Evolutionary conservation across 2,888 invertebrate genomes (phyloP).

Genomic region (Nephrotoma flavescens): DNA sequence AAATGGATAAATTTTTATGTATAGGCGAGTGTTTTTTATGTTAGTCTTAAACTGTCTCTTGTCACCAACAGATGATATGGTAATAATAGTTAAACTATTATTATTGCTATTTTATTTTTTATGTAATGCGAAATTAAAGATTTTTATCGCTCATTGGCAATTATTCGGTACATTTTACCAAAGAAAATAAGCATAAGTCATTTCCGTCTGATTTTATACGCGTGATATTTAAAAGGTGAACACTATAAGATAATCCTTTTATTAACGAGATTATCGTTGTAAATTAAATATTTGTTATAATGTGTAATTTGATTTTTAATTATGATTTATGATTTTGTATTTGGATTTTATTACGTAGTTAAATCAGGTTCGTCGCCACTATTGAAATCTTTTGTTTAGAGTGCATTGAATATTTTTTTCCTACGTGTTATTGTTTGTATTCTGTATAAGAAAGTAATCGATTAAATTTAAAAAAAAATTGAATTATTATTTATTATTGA

Average conservation of each 20-base stretch:
- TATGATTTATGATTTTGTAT: background rate
- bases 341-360: background rate
- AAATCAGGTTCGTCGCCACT: background rate
- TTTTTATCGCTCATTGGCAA: background rate
- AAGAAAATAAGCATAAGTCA: background rate
- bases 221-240: background rate
- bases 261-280: background rate
- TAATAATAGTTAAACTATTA: background rate
- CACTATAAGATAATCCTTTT: background rate
- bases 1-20: background rate
- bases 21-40: background rate
- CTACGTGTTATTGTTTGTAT: background rate
- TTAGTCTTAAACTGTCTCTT: background rate
- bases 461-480: background rate
- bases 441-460: background rate
- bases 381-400: background rate
- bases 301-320: background rate
- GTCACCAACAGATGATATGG: background rate
- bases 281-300: background rate
- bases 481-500: background rate
- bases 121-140: background rate
- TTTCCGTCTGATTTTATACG: background rate
- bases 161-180: background rate
- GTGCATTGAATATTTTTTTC: background rate
- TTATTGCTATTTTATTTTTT: too few species aligned